Conservation (phyloP, 1,140 invertebrate species). For the Pseudachorutes palmiensis region DNA sequence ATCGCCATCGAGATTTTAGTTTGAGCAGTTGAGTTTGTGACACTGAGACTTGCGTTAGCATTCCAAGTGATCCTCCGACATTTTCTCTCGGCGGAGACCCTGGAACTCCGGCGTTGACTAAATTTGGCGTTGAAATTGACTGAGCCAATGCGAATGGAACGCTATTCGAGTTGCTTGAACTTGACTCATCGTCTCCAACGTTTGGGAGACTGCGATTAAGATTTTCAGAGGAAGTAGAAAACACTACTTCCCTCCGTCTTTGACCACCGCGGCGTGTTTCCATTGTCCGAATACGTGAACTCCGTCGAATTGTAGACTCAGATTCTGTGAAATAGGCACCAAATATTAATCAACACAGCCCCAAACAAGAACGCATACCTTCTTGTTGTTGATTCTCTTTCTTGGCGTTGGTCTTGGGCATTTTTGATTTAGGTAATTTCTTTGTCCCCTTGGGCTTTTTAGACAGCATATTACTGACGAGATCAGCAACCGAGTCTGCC, state of each 20-base stretch:
- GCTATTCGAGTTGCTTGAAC: background rate
- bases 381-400: too few relatives aligned
- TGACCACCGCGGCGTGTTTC: background rate
- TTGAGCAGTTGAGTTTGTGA: constrained; percentile 53
- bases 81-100: background rate
- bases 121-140: background rate
- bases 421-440: too few relatives aligned
- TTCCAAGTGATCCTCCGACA: too few relatives aligned
- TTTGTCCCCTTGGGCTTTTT: too few relatives aligned
- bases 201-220: background rate
- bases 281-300: background rate
- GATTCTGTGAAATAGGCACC: background rate
- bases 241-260: background rate
- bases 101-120: background rate
- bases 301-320: background rate
- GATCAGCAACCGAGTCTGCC: too few relatives aligned
- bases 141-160: background rate
- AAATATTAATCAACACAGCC: too few relatives aligned
- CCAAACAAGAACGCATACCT: too few relatives aligned
- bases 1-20: constrained; percentile 74
- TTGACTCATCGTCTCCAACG: background rate
- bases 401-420: too few relatives aligned
- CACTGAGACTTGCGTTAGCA: background rate
- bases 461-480: too few relatives aligned
- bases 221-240: background rate